Evolutionary conservation across 2,113 vertebrate species (phyloP), one percentile per base, ranked within the genome.

Genomic region (Uropsilus gracilis): DNA sequence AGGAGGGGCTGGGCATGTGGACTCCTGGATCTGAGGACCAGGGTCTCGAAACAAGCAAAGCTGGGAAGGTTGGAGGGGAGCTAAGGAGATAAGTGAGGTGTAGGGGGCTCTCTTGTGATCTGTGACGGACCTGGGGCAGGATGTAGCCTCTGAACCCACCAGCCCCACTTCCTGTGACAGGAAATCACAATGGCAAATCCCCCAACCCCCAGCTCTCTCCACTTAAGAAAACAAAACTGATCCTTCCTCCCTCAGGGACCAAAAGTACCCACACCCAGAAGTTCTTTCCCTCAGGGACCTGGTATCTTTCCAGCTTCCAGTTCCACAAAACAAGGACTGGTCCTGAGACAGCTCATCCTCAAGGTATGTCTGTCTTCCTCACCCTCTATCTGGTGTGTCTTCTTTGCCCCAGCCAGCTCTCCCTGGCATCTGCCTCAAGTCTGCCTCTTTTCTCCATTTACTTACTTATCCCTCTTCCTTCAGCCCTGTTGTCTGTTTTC

Each of bases 131-230:
- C 63, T 78, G 46, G 94, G 91, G 64, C 95, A 95, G 95, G 96
- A 96, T 96, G 91, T 53, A 55, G 93, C 84, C 80, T 97, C 92
- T 80, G 95, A 95, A 97, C 97, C 96, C 94, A 97, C 87, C 76
- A 86, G 97, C 94, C 96, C 97, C 90, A 94, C 84, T 98, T 98
- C 98, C 98, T 98, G 96, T 88, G 91, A 81, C 95, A 97, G 98
- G 98, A 98, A 98, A 75, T 95, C 91, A 96, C 82, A 89, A 82
- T 30, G 92, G 34, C 59, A 92, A 93, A 71, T 10, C 94, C 92
- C 75, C 83, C 81, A 97, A 93, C 73, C 95, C 85, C 86, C 87
- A 91, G 50, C 76, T 63, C 63, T 66, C 80, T 72, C 82, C 77
- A 78, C 32, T n/a, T 0, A 53, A 90, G 93, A 93, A 96, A 94